Evolutionary conservation across 2,113 vertebrate genomes (phyloP).

Genomic region (Silurus asotus): DNA sequence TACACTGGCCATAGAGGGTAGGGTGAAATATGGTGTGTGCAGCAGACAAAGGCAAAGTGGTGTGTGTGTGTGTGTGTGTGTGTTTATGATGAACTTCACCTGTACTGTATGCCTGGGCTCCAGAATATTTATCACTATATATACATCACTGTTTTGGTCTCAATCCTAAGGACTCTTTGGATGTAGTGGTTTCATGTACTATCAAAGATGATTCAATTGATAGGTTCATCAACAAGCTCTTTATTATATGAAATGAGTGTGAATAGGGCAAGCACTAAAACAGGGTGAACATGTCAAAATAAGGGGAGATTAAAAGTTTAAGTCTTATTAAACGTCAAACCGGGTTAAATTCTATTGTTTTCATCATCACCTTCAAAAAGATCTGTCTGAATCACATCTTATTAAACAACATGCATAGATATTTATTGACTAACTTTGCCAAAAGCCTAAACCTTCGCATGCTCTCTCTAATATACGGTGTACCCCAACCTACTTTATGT

Average conservation of each 20-base stretch:
- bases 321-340: background rate
- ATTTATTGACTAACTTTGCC: background rate
- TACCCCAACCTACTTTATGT: background rate
- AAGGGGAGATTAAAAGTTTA: background rate
- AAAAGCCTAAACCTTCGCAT: background rate
- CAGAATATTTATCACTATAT: background rate
- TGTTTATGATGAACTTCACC: background rate
- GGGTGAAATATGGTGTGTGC: background rate
- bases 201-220: background rate
- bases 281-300: background rate
- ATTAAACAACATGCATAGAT: background rate
- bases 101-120: background rate
- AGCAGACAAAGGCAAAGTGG: background rate
- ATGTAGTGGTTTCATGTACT: background rate
- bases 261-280: background rate
- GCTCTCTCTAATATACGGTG: background rate
- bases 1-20: constrained; percentile 3
- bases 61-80: background rate
- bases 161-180: background rate
- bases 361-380: background rate
- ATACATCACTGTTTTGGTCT: background rate
- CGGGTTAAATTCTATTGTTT: background rate
- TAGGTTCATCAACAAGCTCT: background rate
- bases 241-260: background rate
- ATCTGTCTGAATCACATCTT: background rate